Conservation (phyloP, 1,140 invertebrate species). For the Aphidius gifuensis region DNA sequence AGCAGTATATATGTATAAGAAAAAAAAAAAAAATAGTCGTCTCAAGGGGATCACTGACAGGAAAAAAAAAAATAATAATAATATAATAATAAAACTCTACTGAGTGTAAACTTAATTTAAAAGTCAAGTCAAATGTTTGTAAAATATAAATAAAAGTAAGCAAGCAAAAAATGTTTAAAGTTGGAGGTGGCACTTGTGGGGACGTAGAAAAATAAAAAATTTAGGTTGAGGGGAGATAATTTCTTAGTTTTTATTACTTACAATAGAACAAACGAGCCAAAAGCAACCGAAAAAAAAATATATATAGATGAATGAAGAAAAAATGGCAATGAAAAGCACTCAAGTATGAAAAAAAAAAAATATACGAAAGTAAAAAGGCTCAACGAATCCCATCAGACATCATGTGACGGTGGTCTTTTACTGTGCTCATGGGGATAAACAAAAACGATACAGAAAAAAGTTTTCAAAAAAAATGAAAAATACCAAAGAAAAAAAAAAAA, state of each 20-base stretch:
- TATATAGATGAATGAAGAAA: not conserved
- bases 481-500: not conserved
- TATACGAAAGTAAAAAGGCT: slow-evolving; percentile 8
- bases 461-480: not conserved
- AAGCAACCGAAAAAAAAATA: not conserved
- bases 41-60: no score
- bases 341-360: slow-evolving; percentile 9
- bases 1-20: no score
- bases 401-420: slow-evolving; percentile 20
- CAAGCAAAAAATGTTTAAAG: not conserved
- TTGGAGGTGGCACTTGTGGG: not conserved
- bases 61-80: no score
- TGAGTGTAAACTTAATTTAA: no score
- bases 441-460: not conserved
- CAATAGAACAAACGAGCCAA: slow-evolving; percentile 5
- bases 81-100: no score
- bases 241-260: slow-evolving; percentile 5
- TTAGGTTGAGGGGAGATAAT: not conserved
- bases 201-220: not conserved
- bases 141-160: not conserved
- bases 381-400: slow-evolving; percentile 9
- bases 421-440: slow-evolving; percentile 21
- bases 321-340: slow-evolving; percentile 12
- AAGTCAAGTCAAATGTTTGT: no score
- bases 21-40: no score